Conservation (phyloP, 2,888 invertebrate genomes). For the Tenthredo scrophulariae region DNA sequence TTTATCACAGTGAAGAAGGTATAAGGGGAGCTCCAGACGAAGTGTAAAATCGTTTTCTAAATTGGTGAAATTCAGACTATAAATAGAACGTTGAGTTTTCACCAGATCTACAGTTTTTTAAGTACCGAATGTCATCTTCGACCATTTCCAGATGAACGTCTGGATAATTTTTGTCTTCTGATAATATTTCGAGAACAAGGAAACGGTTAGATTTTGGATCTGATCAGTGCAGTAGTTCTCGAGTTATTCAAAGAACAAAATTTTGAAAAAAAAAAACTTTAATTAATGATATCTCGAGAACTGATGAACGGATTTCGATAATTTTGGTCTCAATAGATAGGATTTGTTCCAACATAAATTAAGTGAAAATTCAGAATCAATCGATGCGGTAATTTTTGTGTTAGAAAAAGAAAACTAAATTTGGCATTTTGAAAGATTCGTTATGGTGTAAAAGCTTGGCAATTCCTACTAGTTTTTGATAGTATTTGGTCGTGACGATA, state of each 20-base stretch:
- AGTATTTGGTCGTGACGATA: no score
- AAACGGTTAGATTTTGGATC: background rate
- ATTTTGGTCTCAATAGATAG: background rate
- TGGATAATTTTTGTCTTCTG: background rate
- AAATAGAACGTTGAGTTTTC: background rate
- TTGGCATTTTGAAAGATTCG: no score
- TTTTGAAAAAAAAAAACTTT: background rate
- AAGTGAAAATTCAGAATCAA: background rate
- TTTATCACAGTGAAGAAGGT: background rate
- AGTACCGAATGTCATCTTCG: no score
- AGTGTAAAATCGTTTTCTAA: background rate
- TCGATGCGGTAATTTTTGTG: background rate
- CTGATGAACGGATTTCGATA: background rate
- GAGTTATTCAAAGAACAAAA: background rate
- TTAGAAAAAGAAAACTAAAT: no score
- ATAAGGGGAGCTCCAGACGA: background rate
- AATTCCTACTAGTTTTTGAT: no score
- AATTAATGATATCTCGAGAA: background rate
- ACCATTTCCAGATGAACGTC: no score
- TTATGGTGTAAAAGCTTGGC: no score
- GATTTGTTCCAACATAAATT: background rate
- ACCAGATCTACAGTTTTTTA: no score
- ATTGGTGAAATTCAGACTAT: background rate
- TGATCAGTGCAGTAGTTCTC: background rate
- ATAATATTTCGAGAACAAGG: background rate